A percentile compares a stretch with the other conserved stretches of the same genome.
Conservation (phyloP, 2,888 invertebrate species). For the Calliphora vomitoria region DNA sequence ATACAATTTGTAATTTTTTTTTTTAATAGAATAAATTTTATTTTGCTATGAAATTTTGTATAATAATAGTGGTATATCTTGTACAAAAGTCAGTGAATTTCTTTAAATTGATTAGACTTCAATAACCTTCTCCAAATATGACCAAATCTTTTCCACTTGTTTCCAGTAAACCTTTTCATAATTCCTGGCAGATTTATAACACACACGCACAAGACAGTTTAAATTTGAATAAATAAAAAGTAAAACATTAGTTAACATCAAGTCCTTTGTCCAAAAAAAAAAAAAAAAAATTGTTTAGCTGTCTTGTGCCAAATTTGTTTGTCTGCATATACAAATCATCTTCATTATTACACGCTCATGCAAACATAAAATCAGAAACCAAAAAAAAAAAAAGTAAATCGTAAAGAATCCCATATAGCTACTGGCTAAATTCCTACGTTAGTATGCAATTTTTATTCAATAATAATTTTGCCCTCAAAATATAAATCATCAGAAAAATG, state of each 20-base stretch:
- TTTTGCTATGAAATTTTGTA: too few species aligned
- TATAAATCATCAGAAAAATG: slow-evolving; percentile 33
- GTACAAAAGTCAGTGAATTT: too few species aligned
- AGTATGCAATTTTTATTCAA: slow-evolving; percentile 56
- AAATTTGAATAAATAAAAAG: slow-evolving; percentile 4
- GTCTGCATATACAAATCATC: slow-evolving; percentile 9
- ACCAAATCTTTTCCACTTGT: background rate
- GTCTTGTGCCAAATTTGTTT: background rate
- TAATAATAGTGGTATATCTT: too few species aligned
- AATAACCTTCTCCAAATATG: too few species aligned
- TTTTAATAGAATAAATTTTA: too few species aligned
- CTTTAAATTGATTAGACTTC: too few species aligned
- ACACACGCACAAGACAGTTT: background rate
- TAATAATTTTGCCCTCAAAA: slow-evolving; percentile 36
- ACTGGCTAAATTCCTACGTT: slow-evolving; percentile 42
- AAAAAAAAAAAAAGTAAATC: background rate
- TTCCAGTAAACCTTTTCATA: background rate
- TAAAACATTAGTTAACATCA: slow-evolving; percentile 21
- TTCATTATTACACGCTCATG: background rate
- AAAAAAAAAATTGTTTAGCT: too few species aligned
- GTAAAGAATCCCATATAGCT: slow-evolving; percentile 31
- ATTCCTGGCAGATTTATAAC: background rate
- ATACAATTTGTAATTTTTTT: too few species aligned
- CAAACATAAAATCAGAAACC: background rate
- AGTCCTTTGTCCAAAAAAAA: background rate